phyloP scores from a whole-genome alignment of 2,113 vertebrate species.

The Pluvialis apricaria region DNA sequence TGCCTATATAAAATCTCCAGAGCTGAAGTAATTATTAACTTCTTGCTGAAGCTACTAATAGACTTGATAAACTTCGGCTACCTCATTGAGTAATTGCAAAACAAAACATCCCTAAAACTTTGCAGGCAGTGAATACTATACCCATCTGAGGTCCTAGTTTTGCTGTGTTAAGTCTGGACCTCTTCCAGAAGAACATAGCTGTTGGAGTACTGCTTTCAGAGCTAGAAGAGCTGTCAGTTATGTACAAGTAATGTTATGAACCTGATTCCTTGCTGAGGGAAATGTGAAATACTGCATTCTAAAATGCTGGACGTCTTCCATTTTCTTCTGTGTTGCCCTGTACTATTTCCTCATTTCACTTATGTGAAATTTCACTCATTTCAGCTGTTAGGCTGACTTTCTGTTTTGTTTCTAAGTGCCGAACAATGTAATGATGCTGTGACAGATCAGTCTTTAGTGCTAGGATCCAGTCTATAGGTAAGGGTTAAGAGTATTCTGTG shows the following conservation, averaged over 20 bases:
- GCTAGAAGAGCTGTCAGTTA: not conserved
- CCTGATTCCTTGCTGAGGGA: not conserved
- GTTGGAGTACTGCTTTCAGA: not conserved
- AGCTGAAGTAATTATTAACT: not conserved
- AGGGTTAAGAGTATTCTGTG: not conserved
- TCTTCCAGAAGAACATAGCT: not conserved
- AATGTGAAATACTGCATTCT: not conserved
- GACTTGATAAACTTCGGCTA: not conserved
- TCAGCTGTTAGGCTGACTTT: not conserved
- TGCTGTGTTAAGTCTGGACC: not conserved
- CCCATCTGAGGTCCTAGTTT: not conserved
- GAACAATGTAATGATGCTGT: not conserved
- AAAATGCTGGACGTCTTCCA: not conserved
- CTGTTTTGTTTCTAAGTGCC: not conserved
- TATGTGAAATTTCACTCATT: no score
- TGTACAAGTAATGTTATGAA: not conserved
- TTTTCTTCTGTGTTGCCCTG: not conserved
- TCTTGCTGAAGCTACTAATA: not conserved
- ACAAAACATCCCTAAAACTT: not conserved
- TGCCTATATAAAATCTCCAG: not conserved
- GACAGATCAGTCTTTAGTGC: not conserved
- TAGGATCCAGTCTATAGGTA: not conserved
- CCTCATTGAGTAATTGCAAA: not conserved
- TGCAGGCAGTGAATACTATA: not conserved
- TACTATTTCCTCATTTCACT: not conserved